A percentile compares a stretch with the other conserved stretches of the same genome.
Evolutionary conservation across 35 echinoderm and acorn worm species (phyloP).

Genomic region (Heliocidaris erythrogramma): DNA sequence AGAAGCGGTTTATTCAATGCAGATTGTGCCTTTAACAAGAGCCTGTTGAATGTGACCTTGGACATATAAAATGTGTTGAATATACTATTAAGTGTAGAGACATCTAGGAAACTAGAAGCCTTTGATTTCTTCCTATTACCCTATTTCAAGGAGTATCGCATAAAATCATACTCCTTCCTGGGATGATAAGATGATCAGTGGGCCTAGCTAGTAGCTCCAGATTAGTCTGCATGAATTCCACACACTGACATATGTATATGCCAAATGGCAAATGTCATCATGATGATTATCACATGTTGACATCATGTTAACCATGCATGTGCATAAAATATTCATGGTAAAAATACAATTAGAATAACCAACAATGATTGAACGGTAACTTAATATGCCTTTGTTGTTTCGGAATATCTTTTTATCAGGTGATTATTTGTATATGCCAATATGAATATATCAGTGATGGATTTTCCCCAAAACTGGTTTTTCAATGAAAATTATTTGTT

Average conservation of each 20-base stretch:
- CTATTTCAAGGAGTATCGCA: neutral
- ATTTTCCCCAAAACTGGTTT: too few relatives aligned
- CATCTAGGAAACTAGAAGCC: neutral
- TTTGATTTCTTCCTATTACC: constrained; percentile 9
- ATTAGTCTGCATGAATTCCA: neutral
- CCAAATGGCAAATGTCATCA: too few relatives aligned
- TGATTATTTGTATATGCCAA: too few relatives aligned
- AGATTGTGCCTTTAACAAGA: neutral
- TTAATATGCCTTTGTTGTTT: too few relatives aligned
- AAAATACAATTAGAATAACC: too few relatives aligned
- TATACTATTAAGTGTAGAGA: neutral
- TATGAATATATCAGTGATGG: too few relatives aligned
- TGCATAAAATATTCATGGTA: too few relatives aligned
- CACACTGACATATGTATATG: neutral
- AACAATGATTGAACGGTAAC: too few relatives aligned
- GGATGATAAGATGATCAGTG: neutral
- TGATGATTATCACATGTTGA: too few relatives aligned
- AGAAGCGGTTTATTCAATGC: neutral
- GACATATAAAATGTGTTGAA: neutral
- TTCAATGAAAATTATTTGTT: too few relatives aligned
- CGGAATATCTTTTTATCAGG: too few relatives aligned
- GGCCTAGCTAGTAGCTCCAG: neutral
- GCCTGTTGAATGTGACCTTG: neutral
- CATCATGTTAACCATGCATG: too few relatives aligned
- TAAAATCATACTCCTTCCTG: neutral